Percentiles rank a stretch among this genome's conserved stretches.
phyloP scores from a whole-genome alignment of 1,140 invertebrate genomes.

The Papilio machaon region DNA sequence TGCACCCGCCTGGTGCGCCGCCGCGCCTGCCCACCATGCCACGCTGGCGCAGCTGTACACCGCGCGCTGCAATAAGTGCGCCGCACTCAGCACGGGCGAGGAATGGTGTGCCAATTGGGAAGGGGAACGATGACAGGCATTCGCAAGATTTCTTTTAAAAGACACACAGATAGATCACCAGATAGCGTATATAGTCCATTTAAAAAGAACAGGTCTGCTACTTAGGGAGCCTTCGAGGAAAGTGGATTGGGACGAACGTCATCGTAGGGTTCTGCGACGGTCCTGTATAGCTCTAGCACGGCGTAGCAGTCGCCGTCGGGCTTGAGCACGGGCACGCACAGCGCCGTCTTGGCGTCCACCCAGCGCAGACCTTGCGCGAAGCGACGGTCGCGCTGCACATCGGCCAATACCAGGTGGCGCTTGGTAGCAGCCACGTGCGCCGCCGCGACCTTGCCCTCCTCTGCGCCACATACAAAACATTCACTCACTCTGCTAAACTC shows the following conservation, averaged over 20 bases:
- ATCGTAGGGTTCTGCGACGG: slow-evolving; percentile 44
- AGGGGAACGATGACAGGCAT: too few species aligned
- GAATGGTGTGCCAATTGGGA: too few species aligned
- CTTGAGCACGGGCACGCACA: slow-evolving; percentile 82
- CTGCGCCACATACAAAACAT: slow-evolving; percentile 44
- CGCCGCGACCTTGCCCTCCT: slow-evolving; percentile 78
- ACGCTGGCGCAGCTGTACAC: slow-evolving; percentile 73
- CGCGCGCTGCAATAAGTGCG: slow-evolving; percentile 59
- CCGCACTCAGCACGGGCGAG: too few species aligned
- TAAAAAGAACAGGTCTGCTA: neutral
- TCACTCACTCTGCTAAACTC: neutral
- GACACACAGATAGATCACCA: too few species aligned
- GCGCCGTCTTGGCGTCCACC: slow-evolving; percentile 78
- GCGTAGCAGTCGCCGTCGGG: slow-evolving; percentile 56
- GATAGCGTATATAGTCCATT: neutral
- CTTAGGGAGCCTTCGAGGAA: neutral
- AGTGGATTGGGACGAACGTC: slow-evolving; percentile 41
- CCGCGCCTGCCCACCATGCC: slow-evolving; percentile 82
- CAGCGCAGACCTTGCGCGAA: slow-evolving; percentile 80
- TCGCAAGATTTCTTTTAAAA: too few species aligned
- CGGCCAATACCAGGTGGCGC: slow-evolving; percentile 78
- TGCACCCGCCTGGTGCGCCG: slow-evolving; percentile 81
- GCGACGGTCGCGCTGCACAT: slow-evolving; percentile 77
- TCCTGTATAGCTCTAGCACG: neutral
- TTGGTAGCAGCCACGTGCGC: slow-evolving; percentile 81